Percentiles rank a stretch among this genome's conserved stretches.
These are phyloP conservation scores for Trilocha varians DNA, from an alignment of 2,888 invertebrate genomes.

Conservation along the genomic window DNA sequence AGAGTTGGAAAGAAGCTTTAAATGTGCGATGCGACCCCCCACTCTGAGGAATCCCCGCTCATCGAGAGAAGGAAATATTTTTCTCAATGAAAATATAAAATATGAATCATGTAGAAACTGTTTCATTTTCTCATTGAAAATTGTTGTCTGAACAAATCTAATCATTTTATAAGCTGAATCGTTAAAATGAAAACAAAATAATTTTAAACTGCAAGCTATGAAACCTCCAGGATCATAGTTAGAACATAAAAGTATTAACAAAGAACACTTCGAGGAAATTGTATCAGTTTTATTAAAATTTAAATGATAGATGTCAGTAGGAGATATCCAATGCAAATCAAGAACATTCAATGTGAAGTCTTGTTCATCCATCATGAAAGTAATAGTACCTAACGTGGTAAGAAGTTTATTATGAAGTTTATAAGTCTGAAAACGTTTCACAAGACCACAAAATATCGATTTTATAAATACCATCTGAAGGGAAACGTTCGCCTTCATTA, in stretches of 20 bases:
- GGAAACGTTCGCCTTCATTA: constrained; percentile 10
- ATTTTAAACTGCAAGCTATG: too few relatives aligned
- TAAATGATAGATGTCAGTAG: not conserved
- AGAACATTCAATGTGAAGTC: too few relatives aligned
- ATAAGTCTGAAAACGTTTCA: not conserved
- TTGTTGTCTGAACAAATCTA: constrained; percentile 2
- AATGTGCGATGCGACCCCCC: constrained; percentile 2
- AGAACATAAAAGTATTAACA: not conserved
- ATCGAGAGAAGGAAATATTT: constrained; percentile 2
- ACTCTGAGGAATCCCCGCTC: constrained; percentile 8
- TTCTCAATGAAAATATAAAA: not conserved
- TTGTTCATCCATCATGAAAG: too few relatives aligned
- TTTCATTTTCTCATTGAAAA: constrained; percentile 4
- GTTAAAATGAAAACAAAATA: not conserved
- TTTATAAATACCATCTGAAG: constrained; percentile 5
- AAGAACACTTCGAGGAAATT: not conserved
- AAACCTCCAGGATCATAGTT: constrained; percentile 1
- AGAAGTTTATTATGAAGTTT: not conserved
- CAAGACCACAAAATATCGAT: constrained; percentile 4
- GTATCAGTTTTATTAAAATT: not conserved
- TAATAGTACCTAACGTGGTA: not conserved
- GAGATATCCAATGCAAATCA: not conserved
- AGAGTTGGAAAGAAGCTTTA: not conserved
- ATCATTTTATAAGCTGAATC: not conserved
- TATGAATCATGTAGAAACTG: not conserved